Evolutionary conservation across 2,797 vertebrate genomes (phyloP), one percentile per base, ranked within the genome.

Genomic region (Pitangus sulphuratus): DNA sequence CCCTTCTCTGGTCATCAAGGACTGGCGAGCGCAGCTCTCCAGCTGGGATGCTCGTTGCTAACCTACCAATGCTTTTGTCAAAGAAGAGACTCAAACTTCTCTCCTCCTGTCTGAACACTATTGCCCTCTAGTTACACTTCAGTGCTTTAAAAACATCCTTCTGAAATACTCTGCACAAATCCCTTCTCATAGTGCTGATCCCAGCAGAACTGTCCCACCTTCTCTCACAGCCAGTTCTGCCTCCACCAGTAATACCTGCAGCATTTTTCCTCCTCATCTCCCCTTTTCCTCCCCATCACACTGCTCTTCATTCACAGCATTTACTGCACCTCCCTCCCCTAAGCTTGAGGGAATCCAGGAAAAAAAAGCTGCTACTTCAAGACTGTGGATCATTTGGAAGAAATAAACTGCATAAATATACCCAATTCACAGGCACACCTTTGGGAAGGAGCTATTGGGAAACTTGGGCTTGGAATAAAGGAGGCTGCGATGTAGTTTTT

Each of bases 331-430:
- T 28, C n/a, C 91, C 64, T 87, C 62, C 54, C 25, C 69, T 37
- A 44, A 93, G 74, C 58, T 47, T 65, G 74, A 56, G 88, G 71
- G 89, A 95, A 93, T n/a, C 72, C 75, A 74, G 30, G 20, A 69
- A 60, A 68, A 57, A 61, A 53, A 78, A 61, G 92, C 78, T 71
- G 35, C 85, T 87, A 53, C 66, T 91, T 95, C 77, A 76, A 91
- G 65, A 76, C 35, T 22, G 74, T 1, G 6, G 76, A 83, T 92
- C 78, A 57, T 80, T 68, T 78, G 94, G 96, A 97, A 98, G 94
- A 94, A 96, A 90, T 80, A 90, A 84, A 96, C 89, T 86, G 94
- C 91, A 96, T 62, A 93, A 87, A 90, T 87, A 96, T 69, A 96
- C 62, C 89, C 83, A 84, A 87, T 89, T 94, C 82, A 79, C 94